Percentiles rank a stretch among this genome's conserved stretches.
These are phyloP conservation scores for Cromileptes altivelis DNA, from an alignment of 2,113 vertebrate species.

Conservation along the genomic window DNA sequence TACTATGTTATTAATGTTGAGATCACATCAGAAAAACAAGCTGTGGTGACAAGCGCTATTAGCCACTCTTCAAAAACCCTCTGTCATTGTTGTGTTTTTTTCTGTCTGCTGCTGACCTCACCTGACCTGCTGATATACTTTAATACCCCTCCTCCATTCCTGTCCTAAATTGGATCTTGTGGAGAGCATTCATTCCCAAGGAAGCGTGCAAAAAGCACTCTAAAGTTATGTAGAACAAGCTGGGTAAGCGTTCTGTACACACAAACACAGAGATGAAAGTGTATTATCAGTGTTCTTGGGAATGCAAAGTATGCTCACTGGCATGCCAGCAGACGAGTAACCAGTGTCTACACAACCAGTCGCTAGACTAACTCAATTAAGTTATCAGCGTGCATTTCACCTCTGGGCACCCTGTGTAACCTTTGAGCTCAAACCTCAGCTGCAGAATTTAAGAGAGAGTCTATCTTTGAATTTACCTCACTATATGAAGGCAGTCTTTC, in stretches of 20 bases:
- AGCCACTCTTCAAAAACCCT: constrained; percentile 3
- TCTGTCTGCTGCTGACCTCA: neutral
- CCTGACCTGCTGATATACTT: neutral
- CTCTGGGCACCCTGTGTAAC: neutral
- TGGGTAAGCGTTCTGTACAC: neutral
- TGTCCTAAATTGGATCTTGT: constrained; percentile 7
- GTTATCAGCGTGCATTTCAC: neutral
- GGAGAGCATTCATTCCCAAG: constrained; percentile 4
- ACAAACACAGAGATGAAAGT: neutral
- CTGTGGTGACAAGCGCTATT: neutral
- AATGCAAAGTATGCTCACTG: neutral
- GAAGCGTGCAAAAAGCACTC: neutral
- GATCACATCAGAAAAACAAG: neutral
- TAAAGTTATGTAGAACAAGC: constrained; percentile 2
- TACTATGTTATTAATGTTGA: neutral
- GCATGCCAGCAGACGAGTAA: neutral
- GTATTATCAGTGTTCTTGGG: neutral
- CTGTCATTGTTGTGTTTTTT: neutral
- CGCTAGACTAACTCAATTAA: neutral
- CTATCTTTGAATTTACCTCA: neutral
- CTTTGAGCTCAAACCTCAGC: neutral
- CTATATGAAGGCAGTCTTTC: neutral
- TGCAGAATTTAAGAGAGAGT: too few species aligned
- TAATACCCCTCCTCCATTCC: neutral
- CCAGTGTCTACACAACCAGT: neutral